A percentile compares a stretch with the other conserved stretches of the same genome.
These are phyloP conservation scores for Solenodon paradoxus DNA, from an alignment of 2,113 vertebrate genomes.

Conservation along the genomic window DNA sequence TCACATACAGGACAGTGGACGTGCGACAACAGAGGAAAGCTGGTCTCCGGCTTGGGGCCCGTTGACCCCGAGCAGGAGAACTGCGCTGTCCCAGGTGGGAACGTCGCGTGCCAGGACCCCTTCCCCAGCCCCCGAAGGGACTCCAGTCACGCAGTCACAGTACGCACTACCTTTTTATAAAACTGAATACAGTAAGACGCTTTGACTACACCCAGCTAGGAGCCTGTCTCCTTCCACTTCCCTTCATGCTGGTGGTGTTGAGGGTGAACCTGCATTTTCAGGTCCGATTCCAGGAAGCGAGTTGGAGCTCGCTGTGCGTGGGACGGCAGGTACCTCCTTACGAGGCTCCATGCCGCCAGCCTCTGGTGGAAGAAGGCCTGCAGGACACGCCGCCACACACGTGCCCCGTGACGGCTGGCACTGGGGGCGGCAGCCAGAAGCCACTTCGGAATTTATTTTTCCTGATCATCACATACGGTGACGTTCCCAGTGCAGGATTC, in stretches of 20 bases:
- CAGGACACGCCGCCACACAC: rapidly evolving
- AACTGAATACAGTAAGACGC: not conserved
- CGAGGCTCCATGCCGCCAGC: too few relatives aligned
- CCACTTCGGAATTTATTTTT: not conserved
- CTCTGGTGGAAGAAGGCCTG: too few relatives aligned
- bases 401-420: not conserved
- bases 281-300: not conserved
- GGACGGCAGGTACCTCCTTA: too few relatives aligned
- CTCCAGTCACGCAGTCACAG: not conserved
- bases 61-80: too few relatives aligned
- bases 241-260: not conserved
- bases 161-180: not conserved
- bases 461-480: not conserved
- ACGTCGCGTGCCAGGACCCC: too few relatives aligned
- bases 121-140: not conserved
- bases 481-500: not conserved
- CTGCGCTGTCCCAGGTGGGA: too few relatives aligned
- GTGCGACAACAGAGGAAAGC: too few relatives aligned
- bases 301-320: too few relatives aligned
- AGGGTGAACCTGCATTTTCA: not conserved
- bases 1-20: too few relatives aligned
- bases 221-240: not conserved
- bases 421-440: not conserved
- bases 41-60: too few relatives aligned
- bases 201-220: not conserved